These are phyloP conservation scores for Diabrotica virgifera DNA, from an alignment of 1,140 invertebrate species.

Conservation along the genomic window DNA sequence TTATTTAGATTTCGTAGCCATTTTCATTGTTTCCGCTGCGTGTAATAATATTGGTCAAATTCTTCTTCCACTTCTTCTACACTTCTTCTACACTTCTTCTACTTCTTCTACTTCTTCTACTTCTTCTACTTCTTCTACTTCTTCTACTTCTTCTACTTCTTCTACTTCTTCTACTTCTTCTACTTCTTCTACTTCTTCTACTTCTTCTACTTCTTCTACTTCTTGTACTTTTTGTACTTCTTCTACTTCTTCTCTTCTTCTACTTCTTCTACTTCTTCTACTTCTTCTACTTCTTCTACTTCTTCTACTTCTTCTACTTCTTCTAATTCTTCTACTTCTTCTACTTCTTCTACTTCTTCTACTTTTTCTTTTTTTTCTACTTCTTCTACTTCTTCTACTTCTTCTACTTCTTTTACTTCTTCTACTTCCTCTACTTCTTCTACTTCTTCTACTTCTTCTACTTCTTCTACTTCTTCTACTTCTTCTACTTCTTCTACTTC, in stretches of 20 bases:
- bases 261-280: neutral
- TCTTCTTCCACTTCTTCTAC: no score
- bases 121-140: no score
- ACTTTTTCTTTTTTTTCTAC: neutral
- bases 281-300: neutral
- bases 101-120: no score
- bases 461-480: neutral
- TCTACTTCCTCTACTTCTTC: no score
- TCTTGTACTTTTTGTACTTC: neutral
- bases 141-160: no score
- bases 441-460: neutral
- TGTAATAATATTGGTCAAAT: no score
- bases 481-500: no score
- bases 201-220: neutral
- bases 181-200: neutral
- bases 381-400: neutral
- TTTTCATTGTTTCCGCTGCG: no score
- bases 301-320: no score
- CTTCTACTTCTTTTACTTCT: no score
- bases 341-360: neutral
- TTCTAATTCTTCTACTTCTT: neutral
- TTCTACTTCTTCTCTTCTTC: neutral
- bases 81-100: no score
- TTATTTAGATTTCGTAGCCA: no score
- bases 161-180: neutral